Percentiles rank a stretch among this genome's conserved stretches.
Evolutionary conservation across 2,113 vertebrate species (phyloP).

Genomic region (Myotis davidii): DNA sequence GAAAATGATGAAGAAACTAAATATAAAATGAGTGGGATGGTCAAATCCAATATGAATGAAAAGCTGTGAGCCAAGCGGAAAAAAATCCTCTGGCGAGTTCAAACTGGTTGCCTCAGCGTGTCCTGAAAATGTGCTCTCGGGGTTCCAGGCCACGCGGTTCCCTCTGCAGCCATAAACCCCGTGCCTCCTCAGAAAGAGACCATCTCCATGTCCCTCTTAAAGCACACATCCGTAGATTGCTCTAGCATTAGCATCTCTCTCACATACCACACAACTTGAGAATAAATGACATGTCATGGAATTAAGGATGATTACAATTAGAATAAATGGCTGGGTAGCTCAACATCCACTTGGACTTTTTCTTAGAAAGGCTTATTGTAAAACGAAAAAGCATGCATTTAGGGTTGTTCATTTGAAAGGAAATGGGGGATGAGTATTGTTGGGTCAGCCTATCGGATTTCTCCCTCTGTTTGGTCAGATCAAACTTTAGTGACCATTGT

Average conservation of each 20-base stretch:
- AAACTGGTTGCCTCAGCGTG: constrained; percentile 58
- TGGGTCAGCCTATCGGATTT: neutral
- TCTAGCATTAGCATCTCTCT: neutral
- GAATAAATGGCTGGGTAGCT: neutral
- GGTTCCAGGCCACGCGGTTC: neutral
- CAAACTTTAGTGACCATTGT: neutral
- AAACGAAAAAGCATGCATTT: neutral
- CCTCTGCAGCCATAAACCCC: neutral
- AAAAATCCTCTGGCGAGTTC: constrained; percentile 70
- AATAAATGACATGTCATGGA: neutral
- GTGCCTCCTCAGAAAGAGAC: neutral
- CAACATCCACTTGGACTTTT: constrained; percentile 32
- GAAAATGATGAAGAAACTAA: constrained; percentile 57
- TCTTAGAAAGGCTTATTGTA: neutral
- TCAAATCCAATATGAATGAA: constrained; percentile 63
- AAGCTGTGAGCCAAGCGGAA: constrained; percentile 69
- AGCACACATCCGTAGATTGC: neutral
- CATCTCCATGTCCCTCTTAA: neutral
- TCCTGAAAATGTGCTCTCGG: neutral
- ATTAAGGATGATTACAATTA: neutral
- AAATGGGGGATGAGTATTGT: neutral
- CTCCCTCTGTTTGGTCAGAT: neutral
- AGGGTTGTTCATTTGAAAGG: constrained; percentile 7
- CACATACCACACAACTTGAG: neutral
- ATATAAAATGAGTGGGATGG: constrained; percentile 56